Conservation (phyloP, 2,113 vertebrate species). For the Plestiodon gilberti region DNA sequence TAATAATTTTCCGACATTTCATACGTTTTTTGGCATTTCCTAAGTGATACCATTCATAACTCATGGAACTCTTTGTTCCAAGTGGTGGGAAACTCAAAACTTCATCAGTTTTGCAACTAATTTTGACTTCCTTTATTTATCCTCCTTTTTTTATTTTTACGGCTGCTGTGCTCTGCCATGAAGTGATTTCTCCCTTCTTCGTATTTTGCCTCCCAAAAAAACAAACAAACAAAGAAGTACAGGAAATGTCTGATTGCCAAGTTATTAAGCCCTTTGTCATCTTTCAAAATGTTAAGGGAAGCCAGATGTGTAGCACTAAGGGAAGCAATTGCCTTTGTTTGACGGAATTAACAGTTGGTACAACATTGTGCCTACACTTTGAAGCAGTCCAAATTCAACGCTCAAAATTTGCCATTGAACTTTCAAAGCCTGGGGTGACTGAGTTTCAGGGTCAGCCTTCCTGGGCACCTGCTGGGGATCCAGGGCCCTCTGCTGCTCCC, state of each 20-base stretch:
- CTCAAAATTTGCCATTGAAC: background rate
- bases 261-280: background rate
- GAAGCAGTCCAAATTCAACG: background rate
- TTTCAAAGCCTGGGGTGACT: background rate
- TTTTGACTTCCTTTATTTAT: constrained; percentile 24
- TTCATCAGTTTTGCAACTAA: constrained; percentile 40
- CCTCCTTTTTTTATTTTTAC: constrained; percentile 16
- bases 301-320: background rate
- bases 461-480: too few relatives aligned
- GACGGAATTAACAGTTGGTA: background rate
- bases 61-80: background rate
- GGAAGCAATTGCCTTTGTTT: background rate
- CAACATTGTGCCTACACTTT: background rate
- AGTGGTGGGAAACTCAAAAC: constrained; percentile 30
- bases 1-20: constrained; percentile 4
- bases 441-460: too few relatives aligned
- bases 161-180: constrained; percentile 10
- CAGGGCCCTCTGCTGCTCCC: too few relatives aligned
- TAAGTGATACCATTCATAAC: constrained; percentile 34
- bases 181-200: constrained; percentile 15
- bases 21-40: constrained; percentile 35
- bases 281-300: background rate
- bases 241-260: constrained; percentile 10
- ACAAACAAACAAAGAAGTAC: background rate
- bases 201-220: background rate